These are phyloP conservation scores for Axea sp. DNA, from an alignment of 2,888 invertebrate genomes.

Conservation along the genomic window DNA sequence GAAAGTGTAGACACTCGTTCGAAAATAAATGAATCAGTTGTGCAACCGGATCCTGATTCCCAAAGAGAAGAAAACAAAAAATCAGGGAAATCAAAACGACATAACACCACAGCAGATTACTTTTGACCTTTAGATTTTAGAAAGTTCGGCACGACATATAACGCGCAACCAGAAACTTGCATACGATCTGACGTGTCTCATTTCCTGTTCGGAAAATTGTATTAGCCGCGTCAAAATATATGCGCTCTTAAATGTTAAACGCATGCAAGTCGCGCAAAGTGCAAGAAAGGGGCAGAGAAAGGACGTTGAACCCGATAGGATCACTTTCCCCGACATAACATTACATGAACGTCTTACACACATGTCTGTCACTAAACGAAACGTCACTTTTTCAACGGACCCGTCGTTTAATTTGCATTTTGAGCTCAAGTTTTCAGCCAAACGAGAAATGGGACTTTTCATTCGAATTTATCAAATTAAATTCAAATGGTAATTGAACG, in stretches of 20 bases:
- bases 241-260: slow-evolving; percentile 41
- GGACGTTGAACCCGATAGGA: slow-evolving; percentile 64
- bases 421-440: too few species aligned
- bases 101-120: slow-evolving; percentile 11
- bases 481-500: too few species aligned
- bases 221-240: slow-evolving; percentile 44
- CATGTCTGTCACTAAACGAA: slow-evolving; percentile 39
- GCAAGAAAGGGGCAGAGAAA: slow-evolving; percentile 59
- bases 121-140: slow-evolving; percentile 78
- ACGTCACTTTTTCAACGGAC: slow-evolving; percentile 32
- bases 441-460: too few species aligned
- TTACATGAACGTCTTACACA: slow-evolving; percentile 51
- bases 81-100: slow-evolving; percentile 40
- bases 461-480: too few species aligned
- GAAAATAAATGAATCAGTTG: not conserved
- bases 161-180: slow-evolving; percentile 52
- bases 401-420: too few species aligned
- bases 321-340: slow-evolving; percentile 65
- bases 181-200: slow-evolving; percentile 48
- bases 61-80: slow-evolving; percentile 32
- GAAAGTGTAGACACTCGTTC: not conserved
- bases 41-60: slow-evolving; percentile 15
- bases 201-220: slow-evolving; percentile 59
- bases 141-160: slow-evolving; percentile 70
- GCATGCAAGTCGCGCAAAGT: slow-evolving; percentile 7